A percentile compares a stretch with the other conserved stretches of the same genome.
phyloP scores from a whole-genome alignment of 1,140 invertebrate genomes.

The Manduca sexta region DNA sequence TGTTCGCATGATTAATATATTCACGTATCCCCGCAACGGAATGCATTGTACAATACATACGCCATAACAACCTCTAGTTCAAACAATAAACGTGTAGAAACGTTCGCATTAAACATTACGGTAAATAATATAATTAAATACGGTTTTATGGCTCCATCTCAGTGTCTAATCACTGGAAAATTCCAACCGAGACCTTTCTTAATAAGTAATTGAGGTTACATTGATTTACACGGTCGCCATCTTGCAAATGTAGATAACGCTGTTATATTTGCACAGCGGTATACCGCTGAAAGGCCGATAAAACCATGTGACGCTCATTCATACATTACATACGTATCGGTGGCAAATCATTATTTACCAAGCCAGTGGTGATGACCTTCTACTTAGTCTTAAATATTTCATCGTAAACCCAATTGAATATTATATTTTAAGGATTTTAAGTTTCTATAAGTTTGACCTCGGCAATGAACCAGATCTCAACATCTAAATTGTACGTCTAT shows the following conservation, averaged over 20 bases:
- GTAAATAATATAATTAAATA: neutral
- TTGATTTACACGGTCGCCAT: constrained; percentile 60
- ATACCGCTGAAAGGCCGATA: constrained; percentile 36
- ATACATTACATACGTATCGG: constrained; percentile 15
- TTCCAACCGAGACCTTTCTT: constrained; percentile 64
- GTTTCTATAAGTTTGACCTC: too few species aligned
- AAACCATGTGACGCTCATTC: constrained; percentile 38
- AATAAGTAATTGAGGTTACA: constrained; percentile 68
- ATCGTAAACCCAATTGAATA: too few species aligned
- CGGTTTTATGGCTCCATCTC: neutral
- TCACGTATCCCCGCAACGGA: too few species aligned
- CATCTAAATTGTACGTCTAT: too few species aligned
- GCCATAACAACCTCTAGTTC: too few species aligned
- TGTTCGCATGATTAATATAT: too few species aligned
- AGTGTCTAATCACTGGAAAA: constrained; percentile 48
- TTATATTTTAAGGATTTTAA: too few species aligned
- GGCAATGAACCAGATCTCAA: too few species aligned
- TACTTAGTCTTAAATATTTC: too few species aligned
- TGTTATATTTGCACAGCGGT: constrained; percentile 51
- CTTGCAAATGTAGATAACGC: constrained; percentile 47
- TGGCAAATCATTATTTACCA: neutral
- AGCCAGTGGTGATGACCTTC: neutral
- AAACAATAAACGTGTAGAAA: too few species aligned
- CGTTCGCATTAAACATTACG: neutral
- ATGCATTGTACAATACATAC: too few species aligned